A percentile compares a stretch with the other conserved stretches of the same genome.
Evolutionary conservation across 2,888 invertebrate genomes (phyloP).

Genomic region (Athripsodes cinereus): DNA sequence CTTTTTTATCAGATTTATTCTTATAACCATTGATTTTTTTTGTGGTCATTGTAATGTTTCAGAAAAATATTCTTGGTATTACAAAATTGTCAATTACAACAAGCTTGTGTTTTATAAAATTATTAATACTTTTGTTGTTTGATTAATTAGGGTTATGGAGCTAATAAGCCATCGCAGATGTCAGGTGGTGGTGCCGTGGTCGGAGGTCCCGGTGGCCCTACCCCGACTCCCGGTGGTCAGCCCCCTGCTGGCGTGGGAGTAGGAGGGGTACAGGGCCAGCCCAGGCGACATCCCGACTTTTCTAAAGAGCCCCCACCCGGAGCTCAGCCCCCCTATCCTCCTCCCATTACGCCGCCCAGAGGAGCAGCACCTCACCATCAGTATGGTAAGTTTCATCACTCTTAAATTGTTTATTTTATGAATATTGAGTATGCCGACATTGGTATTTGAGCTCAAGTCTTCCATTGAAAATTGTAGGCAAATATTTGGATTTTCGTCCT

Average conservation of each 20-base stretch:
- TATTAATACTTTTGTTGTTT: no score
- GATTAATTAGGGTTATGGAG: conserved; percentile 31
- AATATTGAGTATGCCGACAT: no score
- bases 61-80: no score
- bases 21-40: no score
- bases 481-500: no score
- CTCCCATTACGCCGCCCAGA: conserved; percentile 27
- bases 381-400: conserved; percentile 16
- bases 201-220: not conserved
- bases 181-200: conserved; percentile 40
- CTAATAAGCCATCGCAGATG: conserved; percentile 50
- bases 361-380: conserved; percentile 24
- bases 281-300: conserved; percentile 75
- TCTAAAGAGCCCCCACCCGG: conserved; percentile 56
- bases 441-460: no score
- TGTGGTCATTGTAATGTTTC: no score
- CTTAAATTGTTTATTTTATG: no score
- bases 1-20: no score
- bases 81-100: no score
- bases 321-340: conserved; percentile 32
- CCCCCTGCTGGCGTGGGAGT: not conserved
- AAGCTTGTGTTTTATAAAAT: no score
- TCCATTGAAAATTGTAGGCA: no score
- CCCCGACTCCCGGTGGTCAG: not conserved
- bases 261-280: conserved; percentile 39